Base-by-base conservation (phyloP, 1,140 invertebrate species). In the Solenopsis invicta region DNA sequence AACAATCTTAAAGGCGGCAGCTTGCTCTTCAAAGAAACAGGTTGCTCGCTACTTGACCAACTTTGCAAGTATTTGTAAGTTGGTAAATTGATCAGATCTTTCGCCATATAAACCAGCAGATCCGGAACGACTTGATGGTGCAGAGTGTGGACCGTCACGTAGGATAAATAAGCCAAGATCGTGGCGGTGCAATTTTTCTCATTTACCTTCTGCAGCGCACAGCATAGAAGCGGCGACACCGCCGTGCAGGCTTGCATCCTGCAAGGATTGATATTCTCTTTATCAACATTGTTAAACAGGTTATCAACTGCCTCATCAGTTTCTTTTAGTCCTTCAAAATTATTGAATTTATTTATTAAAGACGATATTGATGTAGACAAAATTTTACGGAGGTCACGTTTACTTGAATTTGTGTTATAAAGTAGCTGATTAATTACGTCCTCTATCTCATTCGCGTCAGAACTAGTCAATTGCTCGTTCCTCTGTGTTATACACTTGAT, bases 61-160 rank as follows among this genome's bases (percentile, higher is more conserved):
- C 90, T 91, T 3, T 50, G 71, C 10, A 94, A 67, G 88, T 95
- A 94, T 48, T 92, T 87, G 8, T 88, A 82, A 18, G 74, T 67
- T 29, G 88, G 89, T 18, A 93, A 88, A 12, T 89, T 48, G n/a
- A 86, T n/a, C 8, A 93, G 74, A 56, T 92, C 84, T 45, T 77
- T 45, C 24, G 86, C 21, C 6, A 95, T 67, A 48, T 90, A 8
- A 45, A 92, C 87, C 6, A 95, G 91, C 78, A 87, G 50, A 34
- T 88, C 86, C 4, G 92, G 90, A 4, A 85, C 86, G n/a, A 92
- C 87, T 92, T 95, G 95, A 77, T 89, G 92, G 84, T 95, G 94
- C 8, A 95, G 86, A 18, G 91, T 92, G 59, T 95, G 89, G 6
- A 89, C 48, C 12, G 92, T 90, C 29, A 95, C 76, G 21, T 90